phyloP scores from a whole-genome alignment of 2,113 vertebrate genomes.

The Tylochromis polylepis region DNA sequence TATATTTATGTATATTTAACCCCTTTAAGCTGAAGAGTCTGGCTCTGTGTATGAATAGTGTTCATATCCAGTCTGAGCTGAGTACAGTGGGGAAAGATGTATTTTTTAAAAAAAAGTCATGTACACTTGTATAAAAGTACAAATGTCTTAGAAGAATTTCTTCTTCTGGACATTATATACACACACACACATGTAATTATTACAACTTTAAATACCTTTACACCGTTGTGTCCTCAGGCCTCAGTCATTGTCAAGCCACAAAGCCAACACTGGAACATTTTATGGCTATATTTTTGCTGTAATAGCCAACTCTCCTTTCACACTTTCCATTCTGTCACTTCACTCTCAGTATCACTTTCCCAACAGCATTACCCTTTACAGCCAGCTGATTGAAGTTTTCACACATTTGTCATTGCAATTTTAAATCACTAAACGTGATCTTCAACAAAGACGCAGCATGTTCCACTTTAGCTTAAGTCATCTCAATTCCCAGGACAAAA shows the following conservation, averaged over 20 bases:
- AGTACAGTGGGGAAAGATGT: not conserved
- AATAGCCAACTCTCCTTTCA: not conserved
- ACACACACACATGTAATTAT: too few species aligned
- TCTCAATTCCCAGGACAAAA: not conserved
- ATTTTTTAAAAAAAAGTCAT: not conserved
- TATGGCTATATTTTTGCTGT: not conserved
- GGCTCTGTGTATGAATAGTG: not conserved
- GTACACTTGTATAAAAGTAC: not conserved
- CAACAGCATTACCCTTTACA: not conserved
- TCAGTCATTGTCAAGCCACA: not conserved
- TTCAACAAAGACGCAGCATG: not conserved
- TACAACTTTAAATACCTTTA: not conserved
- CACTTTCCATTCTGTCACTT: not conserved
- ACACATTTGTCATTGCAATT: not conserved
- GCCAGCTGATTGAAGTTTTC: not conserved
- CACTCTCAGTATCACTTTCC: not conserved
- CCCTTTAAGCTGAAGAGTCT: not conserved
- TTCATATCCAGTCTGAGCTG: not conserved
- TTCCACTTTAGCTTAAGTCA: not conserved
- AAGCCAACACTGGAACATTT: not conserved
- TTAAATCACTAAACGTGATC: not conserved
- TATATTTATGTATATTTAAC: not conserved
- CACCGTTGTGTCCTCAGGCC: not conserved
- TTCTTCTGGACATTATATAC: rapidly evolving
- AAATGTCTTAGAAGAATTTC: not conserved